phyloP scores from a whole-genome alignment of 2,113 vertebrate species.

The Mesoclemmys tuberculata region DNA sequence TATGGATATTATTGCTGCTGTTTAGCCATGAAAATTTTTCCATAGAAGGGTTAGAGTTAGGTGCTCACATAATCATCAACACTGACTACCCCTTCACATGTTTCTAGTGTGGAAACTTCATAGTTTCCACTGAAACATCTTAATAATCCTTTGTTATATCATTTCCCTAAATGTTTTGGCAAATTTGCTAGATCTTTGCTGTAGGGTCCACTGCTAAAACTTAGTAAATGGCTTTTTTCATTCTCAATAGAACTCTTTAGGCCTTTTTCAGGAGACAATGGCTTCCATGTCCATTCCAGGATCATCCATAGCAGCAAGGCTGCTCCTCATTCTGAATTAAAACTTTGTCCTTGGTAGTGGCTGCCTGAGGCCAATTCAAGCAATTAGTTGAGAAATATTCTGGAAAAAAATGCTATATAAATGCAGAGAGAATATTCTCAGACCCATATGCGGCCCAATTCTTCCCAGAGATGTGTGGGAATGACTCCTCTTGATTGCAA shows the following conservation, averaged over 20 bases:
- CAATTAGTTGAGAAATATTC: background rate
- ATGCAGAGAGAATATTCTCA: background rate
- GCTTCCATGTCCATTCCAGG: background rate
- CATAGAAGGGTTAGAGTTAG: background rate
- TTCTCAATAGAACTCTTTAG: background rate
- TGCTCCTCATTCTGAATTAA: background rate
- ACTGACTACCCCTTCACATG: background rate
- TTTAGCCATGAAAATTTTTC: background rate
- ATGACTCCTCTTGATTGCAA: background rate
- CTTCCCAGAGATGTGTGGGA: background rate
- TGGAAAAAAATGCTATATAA: background rate
- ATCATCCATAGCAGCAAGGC: background rate
- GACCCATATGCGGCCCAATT: rapidly evolving
- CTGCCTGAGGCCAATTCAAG: background rate
- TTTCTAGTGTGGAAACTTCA: background rate
- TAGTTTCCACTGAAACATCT: background rate
- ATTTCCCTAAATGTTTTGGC: background rate
- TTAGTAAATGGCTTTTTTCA: background rate
- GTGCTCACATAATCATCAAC: background rate
- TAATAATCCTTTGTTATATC: background rate
- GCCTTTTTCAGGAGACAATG: rapidly evolving
- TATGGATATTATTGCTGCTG: background rate
- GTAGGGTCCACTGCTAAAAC: background rate
- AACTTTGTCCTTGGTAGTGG: background rate
- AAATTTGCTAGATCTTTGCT: background rate